Evolutionary conservation across 2,888 invertebrate species (phyloP).

Genomic region (Urechis unicinctus): DNA sequence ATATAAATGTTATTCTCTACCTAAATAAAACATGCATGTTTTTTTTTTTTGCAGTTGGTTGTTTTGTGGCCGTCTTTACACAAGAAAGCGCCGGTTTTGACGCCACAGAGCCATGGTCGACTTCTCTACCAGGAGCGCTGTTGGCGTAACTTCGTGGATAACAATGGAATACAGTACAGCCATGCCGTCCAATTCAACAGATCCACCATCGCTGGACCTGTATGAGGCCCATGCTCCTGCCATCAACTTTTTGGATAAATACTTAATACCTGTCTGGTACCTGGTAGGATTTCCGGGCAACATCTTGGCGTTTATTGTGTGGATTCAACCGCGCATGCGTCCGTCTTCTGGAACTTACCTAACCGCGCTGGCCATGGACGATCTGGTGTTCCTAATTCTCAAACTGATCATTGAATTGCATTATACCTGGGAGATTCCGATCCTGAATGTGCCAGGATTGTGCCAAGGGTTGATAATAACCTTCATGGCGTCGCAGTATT

Average conservation of each 20-base stretch:
- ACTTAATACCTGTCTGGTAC: constrained; percentile 40
- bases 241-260: constrained; percentile 25
- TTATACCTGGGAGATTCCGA: constrained; percentile 30
- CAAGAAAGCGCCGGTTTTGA: too few species aligned
- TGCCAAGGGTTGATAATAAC: constrained; percentile 44
- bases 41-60: too few species aligned
- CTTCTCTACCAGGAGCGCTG: too few species aligned
- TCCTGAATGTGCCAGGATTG: constrained; percentile 32
- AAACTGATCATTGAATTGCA: constrained; percentile 40
- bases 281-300: constrained; percentile 48
- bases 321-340: constrained; percentile 46
- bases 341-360: constrained; percentile 49
- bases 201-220: too few species aligned
- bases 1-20: too few species aligned
- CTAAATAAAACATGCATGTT: too few species aligned
- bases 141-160: too few species aligned
- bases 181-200: too few species aligned
- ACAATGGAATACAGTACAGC: too few species aligned
- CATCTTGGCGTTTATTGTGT: constrained; percentile 43
- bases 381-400: constrained; percentile 42
- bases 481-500: constrained; percentile 41
- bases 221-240: not conserved
- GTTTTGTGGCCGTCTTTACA: too few species aligned
- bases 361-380: constrained; percentile 43
- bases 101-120: not conserved